Conservation (phyloP, 2,797 vertebrate genomes). For the Diceros bicornis region DNA sequence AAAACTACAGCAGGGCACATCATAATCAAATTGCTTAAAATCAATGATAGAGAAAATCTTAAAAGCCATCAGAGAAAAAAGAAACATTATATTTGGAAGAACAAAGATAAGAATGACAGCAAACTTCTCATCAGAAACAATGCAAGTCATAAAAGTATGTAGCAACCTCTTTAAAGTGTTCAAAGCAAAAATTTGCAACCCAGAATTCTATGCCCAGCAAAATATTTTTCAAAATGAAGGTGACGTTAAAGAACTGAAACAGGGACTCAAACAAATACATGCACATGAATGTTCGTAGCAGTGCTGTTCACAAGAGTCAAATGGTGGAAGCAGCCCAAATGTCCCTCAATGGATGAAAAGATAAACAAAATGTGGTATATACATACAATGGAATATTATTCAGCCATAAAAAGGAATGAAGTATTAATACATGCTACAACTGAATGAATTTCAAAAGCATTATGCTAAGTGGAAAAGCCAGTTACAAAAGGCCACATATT, state of each 20-base stretch:
- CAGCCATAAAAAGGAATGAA: background rate
- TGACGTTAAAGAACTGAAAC: background rate
- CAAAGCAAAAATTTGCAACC: background rate
- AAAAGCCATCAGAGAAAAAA: background rate
- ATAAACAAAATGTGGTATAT: background rate
- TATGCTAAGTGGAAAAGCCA: background rate
- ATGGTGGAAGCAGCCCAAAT: background rate
- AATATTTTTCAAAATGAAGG: background rate
- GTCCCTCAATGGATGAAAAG: background rate
- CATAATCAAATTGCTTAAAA: background rate
- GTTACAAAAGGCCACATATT: background rate
- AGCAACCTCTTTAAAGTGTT: background rate
- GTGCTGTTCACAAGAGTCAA: too few species aligned
- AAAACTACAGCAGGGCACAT: background rate
- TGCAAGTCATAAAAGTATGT: background rate
- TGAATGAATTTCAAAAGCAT: background rate
- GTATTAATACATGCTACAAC: background rate
- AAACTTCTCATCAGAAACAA: background rate
- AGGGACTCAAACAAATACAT: background rate
- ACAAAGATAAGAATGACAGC: background rate
- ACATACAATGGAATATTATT: background rate
- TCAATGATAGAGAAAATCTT: background rate
- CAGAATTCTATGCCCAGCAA: background rate
- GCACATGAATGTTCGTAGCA: background rate
- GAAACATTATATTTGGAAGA: background rate